A percentile compares a stretch with the other conserved stretches of the same genome.
Evolutionary conservation across 2,113 vertebrate species (phyloP).

Genomic region (Phalacrocorax aristotelis): DNA sequence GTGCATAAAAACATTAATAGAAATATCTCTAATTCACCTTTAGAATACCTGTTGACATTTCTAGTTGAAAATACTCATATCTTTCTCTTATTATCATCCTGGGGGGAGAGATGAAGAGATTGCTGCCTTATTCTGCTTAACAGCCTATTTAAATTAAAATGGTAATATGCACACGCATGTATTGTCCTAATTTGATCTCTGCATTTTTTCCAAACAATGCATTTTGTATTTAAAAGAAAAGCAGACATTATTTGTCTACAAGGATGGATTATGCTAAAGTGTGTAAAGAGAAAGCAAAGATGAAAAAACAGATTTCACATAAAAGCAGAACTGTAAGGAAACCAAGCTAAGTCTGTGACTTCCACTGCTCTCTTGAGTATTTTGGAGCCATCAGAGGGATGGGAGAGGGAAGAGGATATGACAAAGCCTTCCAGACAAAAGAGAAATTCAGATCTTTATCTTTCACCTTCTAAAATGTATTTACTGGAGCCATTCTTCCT

Average conservation of each 20-base stretch:
- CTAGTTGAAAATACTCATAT: neutral
- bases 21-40: neutral
- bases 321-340: constrained; percentile 4
- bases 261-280: neutral
- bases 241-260: neutral
- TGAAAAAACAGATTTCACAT: neutral
- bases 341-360: neutral
- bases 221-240: neutral
- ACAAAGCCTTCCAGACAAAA: constrained; percentile 1
- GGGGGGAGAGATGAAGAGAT: neutral
- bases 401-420: neutral
- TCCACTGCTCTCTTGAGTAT: neutral
- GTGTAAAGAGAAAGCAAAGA: neutral
- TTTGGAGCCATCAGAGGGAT: neutral
- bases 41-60: neutral
- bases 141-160: constrained; percentile 21
- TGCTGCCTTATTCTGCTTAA: neutral
- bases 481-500: neutral
- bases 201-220: neutral
- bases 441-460: neutral
- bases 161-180: neutral
- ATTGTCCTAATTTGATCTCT: neutral
- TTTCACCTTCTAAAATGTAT: neutral
- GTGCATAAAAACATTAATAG: neutral
- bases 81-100: neutral